These are phyloP conservation scores for Magallana angulata DNA, from an alignment of 1,140 invertebrate species.

Conservation along the genomic window DNA sequence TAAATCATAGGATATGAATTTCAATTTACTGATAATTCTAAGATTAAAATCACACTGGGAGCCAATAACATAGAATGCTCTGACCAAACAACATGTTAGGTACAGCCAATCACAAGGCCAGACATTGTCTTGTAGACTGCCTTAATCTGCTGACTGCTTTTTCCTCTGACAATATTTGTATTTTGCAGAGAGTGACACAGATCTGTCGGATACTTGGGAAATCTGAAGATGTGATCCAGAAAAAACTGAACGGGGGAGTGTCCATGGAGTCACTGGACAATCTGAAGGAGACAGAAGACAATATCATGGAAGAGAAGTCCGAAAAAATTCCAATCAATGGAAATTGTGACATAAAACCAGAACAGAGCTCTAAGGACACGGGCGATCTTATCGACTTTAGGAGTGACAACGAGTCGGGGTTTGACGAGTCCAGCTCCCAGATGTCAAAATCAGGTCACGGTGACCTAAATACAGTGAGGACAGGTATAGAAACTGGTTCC, in stretches of 20 bases:
- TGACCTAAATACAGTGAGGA: constrained; percentile 68
- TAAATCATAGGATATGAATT: no score
- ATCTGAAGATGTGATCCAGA: constrained; percentile 75
- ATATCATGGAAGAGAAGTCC: constrained; percentile 31
- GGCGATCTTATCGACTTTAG: constrained; percentile 63
- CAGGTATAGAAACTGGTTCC: constrained; percentile 74
- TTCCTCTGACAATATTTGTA: constrained; percentile 85
- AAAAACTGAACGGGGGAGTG: constrained; percentile 73
- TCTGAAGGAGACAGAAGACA: constrained; percentile 50
- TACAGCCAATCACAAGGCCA: background rate
- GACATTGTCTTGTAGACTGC: background rate
- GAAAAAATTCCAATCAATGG: constrained; percentile 51
- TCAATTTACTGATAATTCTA: no score
- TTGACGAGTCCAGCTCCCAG: constrained; percentile 73
- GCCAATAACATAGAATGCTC: no score
- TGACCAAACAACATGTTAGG: background rate
- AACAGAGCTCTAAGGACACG: constrained; percentile 35
- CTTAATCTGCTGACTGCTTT: constrained; percentile 82
- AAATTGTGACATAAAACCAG: constrained; percentile 7
- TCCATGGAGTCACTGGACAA: constrained; percentile 74
- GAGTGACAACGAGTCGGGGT: constrained; percentile 79
- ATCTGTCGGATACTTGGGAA: constrained; percentile 74
- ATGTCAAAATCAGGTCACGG: constrained; percentile 74
- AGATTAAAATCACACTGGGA: no score
- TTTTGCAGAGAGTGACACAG: constrained; percentile 72